Conservation (phyloP, 2,113 vertebrate genomes). For the Otolemur garnettii region DNA sequence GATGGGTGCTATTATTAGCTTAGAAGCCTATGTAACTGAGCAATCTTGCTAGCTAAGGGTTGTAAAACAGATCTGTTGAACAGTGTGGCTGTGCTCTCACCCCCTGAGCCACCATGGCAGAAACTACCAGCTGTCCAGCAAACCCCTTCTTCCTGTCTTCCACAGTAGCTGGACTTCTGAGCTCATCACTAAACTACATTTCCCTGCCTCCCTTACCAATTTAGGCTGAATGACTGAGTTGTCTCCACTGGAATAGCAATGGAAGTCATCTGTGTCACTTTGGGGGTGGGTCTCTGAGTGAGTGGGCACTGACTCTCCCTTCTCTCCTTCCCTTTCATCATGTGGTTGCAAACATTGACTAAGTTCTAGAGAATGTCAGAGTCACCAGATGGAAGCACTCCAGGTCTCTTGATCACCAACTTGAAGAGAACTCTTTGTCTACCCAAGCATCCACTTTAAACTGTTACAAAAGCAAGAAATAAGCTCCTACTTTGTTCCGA, state of each 20-base stretch:
- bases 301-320: neutral
- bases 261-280: neutral
- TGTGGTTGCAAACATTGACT: neutral
- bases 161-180: neutral
- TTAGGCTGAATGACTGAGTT: neutral
- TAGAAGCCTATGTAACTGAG: neutral
- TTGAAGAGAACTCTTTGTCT: neutral
- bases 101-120: neutral
- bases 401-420: neutral
- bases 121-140: neutral
- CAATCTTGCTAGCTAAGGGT: neutral
- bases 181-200: neutral
- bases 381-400: neutral
- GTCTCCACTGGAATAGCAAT: neutral
- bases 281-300: neutral
- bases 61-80: neutral
- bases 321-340: neutral
- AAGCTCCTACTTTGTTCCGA: neutral
- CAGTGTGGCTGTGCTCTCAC: neutral
- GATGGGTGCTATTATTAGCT: neutral
- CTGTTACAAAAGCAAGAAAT: neutral
- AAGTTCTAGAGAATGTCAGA: neutral
- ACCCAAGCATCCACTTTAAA: neutral
- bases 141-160: neutral
- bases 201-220: neutral